These are phyloP conservation scores for Formicarius rufipectus DNA, from an alignment of 2,113 vertebrate genomes.

Conservation along the genomic window DNA sequence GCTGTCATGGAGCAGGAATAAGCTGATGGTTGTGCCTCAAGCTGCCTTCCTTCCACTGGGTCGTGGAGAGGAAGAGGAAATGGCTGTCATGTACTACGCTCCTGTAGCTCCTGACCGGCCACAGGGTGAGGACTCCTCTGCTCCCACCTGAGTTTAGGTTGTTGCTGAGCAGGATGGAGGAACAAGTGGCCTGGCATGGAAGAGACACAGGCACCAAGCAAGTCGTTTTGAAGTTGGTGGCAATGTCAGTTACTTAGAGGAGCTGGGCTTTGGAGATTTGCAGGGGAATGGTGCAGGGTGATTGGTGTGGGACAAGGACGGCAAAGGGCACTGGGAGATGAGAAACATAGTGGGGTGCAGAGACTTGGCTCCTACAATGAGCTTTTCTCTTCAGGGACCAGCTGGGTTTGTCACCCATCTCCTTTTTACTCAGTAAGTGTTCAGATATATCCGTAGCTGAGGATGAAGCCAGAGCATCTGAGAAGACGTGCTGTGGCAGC, in stretches of 20 bases:
- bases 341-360: rapidly evolving
- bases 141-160: neutral
- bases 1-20: neutral
- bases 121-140: neutral
- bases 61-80: neutral
- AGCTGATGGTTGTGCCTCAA: neutral
- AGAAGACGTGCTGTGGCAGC: neutral
- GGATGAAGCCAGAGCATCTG: neutral
- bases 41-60: neutral
- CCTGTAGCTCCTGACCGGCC: neutral
- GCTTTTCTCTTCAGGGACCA: neutral
- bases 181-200: neutral
- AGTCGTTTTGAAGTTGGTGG: neutral
- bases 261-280: neutral
- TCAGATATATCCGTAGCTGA: neutral
- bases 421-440: neutral
- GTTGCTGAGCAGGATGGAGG: neutral
- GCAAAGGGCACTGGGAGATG: neutral
- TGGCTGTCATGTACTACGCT: neutral
- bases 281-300: neutral
- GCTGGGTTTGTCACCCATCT: neutral
- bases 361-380: rapidly evolving
- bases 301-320: rapidly evolving
- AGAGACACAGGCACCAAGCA: rapidly evolving
- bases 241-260: neutral